Conservation (phyloP, 2,888 invertebrate genomes). For the Aleiodes alternator region DNA sequence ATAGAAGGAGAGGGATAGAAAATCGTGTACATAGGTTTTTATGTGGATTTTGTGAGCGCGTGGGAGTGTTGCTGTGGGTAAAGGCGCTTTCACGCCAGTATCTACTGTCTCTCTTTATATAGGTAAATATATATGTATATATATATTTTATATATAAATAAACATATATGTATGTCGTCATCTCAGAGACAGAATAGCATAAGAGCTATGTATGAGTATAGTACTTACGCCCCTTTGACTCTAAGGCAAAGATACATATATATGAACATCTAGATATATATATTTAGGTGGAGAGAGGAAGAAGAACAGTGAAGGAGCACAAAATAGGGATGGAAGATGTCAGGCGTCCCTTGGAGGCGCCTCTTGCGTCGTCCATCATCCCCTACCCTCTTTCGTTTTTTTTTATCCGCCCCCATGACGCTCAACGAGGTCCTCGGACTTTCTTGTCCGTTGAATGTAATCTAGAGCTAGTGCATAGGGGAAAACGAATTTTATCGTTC, state of each 20-base stretch:
- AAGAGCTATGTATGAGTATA: too few relatives aligned
- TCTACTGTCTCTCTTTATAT: slow-evolving; percentile 13
- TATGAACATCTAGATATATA: slow-evolving; percentile 23
- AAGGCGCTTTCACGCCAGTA: slow-evolving; percentile 46
- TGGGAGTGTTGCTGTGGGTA: slow-evolving; percentile 44
- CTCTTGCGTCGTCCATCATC: slow-evolving; percentile 63
- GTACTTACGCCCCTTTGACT: too few relatives aligned
- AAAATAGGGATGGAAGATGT: slow-evolving; percentile 60
- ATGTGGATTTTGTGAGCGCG: slow-evolving; percentile 39
- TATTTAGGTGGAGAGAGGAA: slow-evolving; percentile 36
- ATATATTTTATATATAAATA: slow-evolving; percentile 13
- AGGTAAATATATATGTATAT: background rate
- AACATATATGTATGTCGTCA: too few relatives aligned
- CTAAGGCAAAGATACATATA: background rate
- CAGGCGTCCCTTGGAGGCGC: slow-evolving; percentile 62
- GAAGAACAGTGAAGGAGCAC: slow-evolving; percentile 31
- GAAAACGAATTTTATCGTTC: slow-evolving; percentile 40
- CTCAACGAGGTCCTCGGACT: slow-evolving; percentile 39
- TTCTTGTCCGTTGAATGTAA: slow-evolving; percentile 41
- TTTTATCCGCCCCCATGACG: slow-evolving; percentile 38
- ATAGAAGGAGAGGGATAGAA: background rate
- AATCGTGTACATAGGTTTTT: slow-evolving; percentile 34
- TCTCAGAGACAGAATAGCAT: too few relatives aligned
- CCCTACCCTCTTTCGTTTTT: slow-evolving; percentile 44
- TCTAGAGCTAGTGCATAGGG: slow-evolving; percentile 43